phyloP scores from a whole-genome alignment of 2,888 invertebrate species.

The Odontothrips loti region DNA sequence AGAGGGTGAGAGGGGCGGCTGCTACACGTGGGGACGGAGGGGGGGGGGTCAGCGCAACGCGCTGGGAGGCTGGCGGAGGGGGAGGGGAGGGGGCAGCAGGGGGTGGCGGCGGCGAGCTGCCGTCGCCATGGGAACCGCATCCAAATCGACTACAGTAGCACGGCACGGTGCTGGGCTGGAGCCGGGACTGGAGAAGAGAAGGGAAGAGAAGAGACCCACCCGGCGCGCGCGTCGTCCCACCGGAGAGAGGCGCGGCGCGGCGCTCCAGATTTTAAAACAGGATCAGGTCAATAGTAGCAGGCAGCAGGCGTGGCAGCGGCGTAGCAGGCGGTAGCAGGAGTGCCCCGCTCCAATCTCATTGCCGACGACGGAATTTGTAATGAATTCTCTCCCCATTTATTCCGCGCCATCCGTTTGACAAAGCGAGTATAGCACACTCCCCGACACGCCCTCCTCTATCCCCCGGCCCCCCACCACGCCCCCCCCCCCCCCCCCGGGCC shows the following conservation, averaged over 20 bases:
- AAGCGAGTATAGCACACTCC: no score
- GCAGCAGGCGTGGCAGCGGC: no score
- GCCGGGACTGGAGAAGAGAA: neutral
- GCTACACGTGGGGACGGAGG: neutral
- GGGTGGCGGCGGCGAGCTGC: neutral
- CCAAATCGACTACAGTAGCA: conserved; percentile 26
- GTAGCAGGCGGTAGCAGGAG: no score
- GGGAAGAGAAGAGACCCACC: no score
- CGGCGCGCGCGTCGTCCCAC: neutral
- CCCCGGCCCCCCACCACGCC: no score
- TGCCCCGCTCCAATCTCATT: no score
- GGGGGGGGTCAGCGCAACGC: neutral
- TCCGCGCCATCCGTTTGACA: no score
- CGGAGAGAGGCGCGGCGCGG: neutral
- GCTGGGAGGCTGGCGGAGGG: neutral
- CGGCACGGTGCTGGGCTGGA: neutral
- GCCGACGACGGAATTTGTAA: no score
- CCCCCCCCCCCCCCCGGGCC: no score
- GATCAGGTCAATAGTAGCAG: neutral
- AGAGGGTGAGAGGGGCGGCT: neutral
- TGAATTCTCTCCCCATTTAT: no score
- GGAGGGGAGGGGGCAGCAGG: neutral
- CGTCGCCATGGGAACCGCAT: conserved; percentile 20
- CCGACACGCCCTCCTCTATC: no score
- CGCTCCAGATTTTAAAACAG: neutral